Evolutionary conservation across 2,113 vertebrate genomes (phyloP), one percentile per base, ranked within the genome.

Genomic region (Puma concolor): DNA sequence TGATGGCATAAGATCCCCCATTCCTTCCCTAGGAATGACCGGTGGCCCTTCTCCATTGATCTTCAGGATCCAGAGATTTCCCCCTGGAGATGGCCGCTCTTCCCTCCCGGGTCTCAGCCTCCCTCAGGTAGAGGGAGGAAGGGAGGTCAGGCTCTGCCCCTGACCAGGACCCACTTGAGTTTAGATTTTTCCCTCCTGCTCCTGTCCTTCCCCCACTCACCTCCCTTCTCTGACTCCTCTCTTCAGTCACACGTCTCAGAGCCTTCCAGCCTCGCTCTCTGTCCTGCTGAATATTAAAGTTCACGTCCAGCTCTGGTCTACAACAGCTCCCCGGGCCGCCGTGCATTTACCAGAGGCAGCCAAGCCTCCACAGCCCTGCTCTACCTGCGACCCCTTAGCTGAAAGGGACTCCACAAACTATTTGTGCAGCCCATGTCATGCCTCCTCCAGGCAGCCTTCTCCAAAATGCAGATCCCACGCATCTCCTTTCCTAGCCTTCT

Each of bases 151-250:
- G 17, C 38, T 91, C 29, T 27, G 11, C 23, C 85, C 57, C 52
- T 60, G 38, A 48, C 16, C 31, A 12, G 36, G 64, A 36, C 29
- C 72, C 67, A 23, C n/a, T 12, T 8, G n/a, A 77, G 25, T 29
- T 69, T 27, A 25, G 14, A 38, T 63, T 48, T 29, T 44, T 29
- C 48, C 74, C 64, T 88, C 41, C 71, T 81, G 64, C 25, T 64
- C 11, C 76, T 48, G 33, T 31, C 76, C 93, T 54, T 33, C 23
- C 10, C 25, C 38, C 17, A 16, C 21, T 23, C 29, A 13, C 54
- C 5, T 76, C 66, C 88, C 91, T 92, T 52, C 54, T 50, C 64
- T n/a, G 41, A 36, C 33, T 77, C 50, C 31, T 88, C 31, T 91
- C 15, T 57, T 60, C 69, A 17, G 3, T 76, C 5, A 13, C 67